Percentiles rank a stretch among this genome's conserved stretches.
Conservation (phyloP, 2,888 invertebrate genomes). For the Gymnosoma rotundatum region DNA sequence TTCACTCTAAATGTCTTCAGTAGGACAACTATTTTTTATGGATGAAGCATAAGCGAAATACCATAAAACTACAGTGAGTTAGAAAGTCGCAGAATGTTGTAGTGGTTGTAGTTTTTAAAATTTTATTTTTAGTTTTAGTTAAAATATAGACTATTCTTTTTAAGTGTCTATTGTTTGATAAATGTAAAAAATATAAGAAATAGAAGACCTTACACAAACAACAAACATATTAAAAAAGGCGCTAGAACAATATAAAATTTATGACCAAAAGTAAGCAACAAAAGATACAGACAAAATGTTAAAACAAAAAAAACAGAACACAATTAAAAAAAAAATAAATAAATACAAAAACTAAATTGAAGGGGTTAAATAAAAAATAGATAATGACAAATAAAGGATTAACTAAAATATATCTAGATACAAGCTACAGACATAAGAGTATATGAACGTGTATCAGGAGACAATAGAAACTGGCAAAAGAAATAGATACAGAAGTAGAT, state of each 20-base stretch:
- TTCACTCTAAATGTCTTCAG: constrained; percentile 41
- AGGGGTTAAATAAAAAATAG: constrained; percentile 41
- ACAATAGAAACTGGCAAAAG: background rate
- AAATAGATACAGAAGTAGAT: constrained; percentile 1
- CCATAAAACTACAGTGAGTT: background rate
- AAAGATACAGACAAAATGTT: constrained; percentile 25
- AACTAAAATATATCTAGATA: background rate
- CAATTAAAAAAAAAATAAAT: constrained; percentile 33
- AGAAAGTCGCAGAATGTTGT: background rate
- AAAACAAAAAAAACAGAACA: constrained; percentile 48
- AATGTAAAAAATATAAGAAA: constrained; percentile 44
- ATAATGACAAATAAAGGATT: constrained; percentile 33
- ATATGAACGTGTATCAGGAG: too few species aligned
- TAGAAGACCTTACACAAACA: constrained; percentile 46
- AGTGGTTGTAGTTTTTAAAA: constrained; percentile 14
- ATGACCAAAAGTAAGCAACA: constrained; percentile 64
- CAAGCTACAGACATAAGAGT: background rate
- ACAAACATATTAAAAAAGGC: constrained; percentile 60
- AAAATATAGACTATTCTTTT: constrained; percentile 59
- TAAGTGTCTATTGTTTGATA: constrained; percentile 65
- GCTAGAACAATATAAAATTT: constrained; percentile 48
- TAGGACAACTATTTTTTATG: constrained; percentile 26
- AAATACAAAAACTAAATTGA: constrained; percentile 36
- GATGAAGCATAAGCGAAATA: background rate
- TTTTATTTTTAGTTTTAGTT: constrained; percentile 23